Evolutionary conservation across 2,888 invertebrate species (phyloP), one percentile per base, ranked within the genome.

Genomic region (Octonoba sinensis): DNA sequence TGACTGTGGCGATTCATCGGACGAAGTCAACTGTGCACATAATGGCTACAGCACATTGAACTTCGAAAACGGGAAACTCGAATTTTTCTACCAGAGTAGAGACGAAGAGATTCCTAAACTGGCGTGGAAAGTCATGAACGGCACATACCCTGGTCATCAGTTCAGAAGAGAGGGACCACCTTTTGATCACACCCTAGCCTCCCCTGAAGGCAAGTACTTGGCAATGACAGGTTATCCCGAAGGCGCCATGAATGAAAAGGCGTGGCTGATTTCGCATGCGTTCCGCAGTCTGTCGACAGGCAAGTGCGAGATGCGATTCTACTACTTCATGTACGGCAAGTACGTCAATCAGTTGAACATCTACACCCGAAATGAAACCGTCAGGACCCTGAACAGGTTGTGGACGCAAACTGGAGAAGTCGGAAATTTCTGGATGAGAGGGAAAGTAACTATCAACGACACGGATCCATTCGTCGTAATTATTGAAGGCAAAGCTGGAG

Each of bases 291-390:
- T 36, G 15, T 24, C 15, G 0, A 4, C 11, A 47, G 70, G 62
- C 12, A 18, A 57, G 18, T 85, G 85, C 59, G 16, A 59, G 49
- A 75, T 85, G 65, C 72, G 83, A 24, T 83, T 85, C 27, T 83
- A 84, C 44, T 84, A 84, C 36, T 85, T 83, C 59, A 85, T 85
- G 84, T 85, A 67, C 22, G 85, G 85, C 13, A 13, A 67, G 1
- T 20, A 73, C 1, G 74, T 84, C 0, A 84, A 83, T 16, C 54
- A 79, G 24, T 20, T 84, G 22, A 84, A 67, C 51, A 49, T 84
- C 11, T 79, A 65, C 24, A 75, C 71, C 0, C 46, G 54, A 6
- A 64, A 27, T 20, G 18, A 22, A 6, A 12, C n/a, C 15, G 27
- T 57, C 4, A 70, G 20, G 18, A n/a, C 62, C 3, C 22, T 69